Conservation (phyloP, 2,888 invertebrate genomes). For the Andrena marginata region DNA sequence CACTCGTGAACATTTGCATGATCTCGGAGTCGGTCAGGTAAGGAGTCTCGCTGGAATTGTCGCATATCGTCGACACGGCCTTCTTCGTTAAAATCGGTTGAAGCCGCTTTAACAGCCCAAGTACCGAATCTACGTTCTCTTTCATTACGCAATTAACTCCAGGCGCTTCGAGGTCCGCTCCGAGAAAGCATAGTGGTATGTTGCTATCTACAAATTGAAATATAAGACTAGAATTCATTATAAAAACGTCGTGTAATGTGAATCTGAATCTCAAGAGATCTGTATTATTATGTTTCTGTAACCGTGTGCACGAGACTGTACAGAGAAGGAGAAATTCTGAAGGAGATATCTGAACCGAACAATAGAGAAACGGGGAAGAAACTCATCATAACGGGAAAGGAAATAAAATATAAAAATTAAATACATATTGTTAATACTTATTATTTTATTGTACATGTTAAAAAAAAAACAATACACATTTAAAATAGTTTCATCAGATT, state of each 20-base stretch:
- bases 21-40: constrained; percentile 89
- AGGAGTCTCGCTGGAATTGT: constrained; percentile 86
- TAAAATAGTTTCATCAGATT: constrained; percentile 51
- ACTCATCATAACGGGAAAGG: constrained; percentile 75
- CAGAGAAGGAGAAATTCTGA: background rate
- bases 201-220: constrained; percentile 84
- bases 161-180: constrained; percentile 86
- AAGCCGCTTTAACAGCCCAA: constrained; percentile 88
- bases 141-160: constrained; percentile 89
- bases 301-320: background rate
- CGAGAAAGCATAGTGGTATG: constrained; percentile 86
- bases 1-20: constrained; percentile 86
- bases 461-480: constrained; percentile 75
- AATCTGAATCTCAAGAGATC: background rate
- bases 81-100: constrained; percentile 88
- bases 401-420: constrained; percentile 79
- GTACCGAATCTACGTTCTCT: constrained; percentile 88
- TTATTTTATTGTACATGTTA: constrained; percentile 85
- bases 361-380: constrained; percentile 42
- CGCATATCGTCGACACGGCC: constrained; percentile 87
- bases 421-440: constrained; percentile 79
- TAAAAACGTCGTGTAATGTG: constrained; percentile 8
- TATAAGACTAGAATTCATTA: constrained; percentile 42
- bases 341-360: constrained; percentile 9
- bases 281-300: background rate